Evolutionary conservation across 1,140 invertebrate genomes (phyloP).

Genomic region (Drosophila kurseongensis): DNA sequence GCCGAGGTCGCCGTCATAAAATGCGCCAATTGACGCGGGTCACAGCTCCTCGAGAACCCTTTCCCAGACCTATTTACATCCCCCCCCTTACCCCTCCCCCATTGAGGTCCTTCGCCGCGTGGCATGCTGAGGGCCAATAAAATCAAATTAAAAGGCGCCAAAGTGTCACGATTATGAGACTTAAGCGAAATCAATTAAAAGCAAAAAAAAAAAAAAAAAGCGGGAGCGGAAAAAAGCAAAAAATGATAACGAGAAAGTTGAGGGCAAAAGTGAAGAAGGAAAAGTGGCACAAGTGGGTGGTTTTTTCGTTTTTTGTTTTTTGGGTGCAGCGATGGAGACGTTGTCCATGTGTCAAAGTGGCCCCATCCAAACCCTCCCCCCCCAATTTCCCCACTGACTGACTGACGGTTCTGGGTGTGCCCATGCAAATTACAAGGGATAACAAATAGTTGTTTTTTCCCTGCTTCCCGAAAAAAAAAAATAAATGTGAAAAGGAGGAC

Average conservation of each 20-base stretch:
- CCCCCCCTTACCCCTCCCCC: background rate
- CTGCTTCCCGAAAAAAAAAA: background rate
- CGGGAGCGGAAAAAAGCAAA: background rate
- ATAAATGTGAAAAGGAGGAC: background rate
- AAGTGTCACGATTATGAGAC: constrained; percentile 82
- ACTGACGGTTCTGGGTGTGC: constrained; percentile 53
- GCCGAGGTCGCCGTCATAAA: constrained; percentile 67
- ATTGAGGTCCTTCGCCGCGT: constrained; percentile 7
- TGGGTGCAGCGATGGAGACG: constrained; percentile 23
- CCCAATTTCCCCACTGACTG: background rate
- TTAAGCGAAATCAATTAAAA: constrained; percentile 82
- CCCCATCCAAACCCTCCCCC: constrained; percentile 25
- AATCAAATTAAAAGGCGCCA: constrained; percentile 83
- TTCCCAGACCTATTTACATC: background rate
- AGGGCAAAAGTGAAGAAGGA: constrained; percentile 32
- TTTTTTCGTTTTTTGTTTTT: background rate
- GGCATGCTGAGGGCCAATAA: constrained; percentile 77
- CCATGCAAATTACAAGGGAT: constrained; percentile 67
- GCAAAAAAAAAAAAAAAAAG: constrained; percentile 13
- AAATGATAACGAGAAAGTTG: background rate
- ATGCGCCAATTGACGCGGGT: constrained; percentile 75
- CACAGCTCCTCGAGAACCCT: constrained; percentile 40
- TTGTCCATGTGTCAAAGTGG: constrained; percentile 66
- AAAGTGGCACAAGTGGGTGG: constrained; percentile 42
- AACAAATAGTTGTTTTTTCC: constrained; percentile 55